These are phyloP conservation scores for Eulemur coronatus DNA, from an alignment of 2,797 vertebrate species.

Conservation along the genomic window DNA sequence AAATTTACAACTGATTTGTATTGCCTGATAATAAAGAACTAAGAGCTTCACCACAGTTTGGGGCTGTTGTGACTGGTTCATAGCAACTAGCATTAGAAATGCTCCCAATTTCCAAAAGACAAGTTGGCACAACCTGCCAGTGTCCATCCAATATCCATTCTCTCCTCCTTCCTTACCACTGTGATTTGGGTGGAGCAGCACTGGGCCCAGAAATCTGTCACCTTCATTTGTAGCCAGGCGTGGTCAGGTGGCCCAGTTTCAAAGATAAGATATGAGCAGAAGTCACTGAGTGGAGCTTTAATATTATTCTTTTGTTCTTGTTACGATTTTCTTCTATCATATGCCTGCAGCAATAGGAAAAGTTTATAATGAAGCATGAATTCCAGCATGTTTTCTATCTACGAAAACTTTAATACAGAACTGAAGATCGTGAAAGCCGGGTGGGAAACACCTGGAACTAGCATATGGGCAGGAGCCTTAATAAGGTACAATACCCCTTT, in stretches of 20 bases:
- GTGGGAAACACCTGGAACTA: constrained; percentile 44
- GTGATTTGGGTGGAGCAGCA: neutral
- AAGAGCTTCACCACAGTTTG: neutral
- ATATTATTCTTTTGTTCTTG: neutral
- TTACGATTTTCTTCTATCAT: neutral
- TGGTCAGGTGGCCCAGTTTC: neutral
- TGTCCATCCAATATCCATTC: neutral
- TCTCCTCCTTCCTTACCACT: neutral
- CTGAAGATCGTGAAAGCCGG: constrained; percentile 19
- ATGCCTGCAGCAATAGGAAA: neutral
- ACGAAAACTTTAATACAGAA: constrained; percentile 22
- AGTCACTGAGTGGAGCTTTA: neutral
- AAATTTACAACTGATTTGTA: neutral
- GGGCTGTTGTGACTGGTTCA: neutral
- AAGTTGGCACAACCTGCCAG: neutral
- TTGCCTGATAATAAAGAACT: neutral
- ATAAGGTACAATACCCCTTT: neutral
- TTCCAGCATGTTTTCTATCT: neutral
- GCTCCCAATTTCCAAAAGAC: neutral
- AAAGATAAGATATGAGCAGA: neutral
- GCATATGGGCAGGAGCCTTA: neutral
- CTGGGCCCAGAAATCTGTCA: neutral
- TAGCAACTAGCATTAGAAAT: neutral
- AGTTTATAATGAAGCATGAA: neutral
- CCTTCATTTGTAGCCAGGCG: neutral